A percentile compares a stretch with the other conserved stretches of the same genome.
phyloP scores from a whole-genome alignment of 2,888 invertebrate species.

The Thalpophila matura region DNA sequence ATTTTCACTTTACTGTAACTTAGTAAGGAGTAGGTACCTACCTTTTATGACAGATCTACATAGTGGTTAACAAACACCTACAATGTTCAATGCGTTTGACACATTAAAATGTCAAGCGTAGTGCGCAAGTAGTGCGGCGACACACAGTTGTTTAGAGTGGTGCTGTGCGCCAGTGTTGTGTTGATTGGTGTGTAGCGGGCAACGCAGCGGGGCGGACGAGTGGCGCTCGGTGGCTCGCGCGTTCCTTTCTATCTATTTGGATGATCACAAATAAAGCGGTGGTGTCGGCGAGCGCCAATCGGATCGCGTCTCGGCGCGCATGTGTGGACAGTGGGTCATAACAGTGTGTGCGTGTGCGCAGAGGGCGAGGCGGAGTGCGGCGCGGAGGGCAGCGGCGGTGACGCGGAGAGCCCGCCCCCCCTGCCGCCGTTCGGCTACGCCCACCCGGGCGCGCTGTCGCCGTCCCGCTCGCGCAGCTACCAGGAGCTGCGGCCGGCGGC shows the following conservation, averaged over 20 bases:
- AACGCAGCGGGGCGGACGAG: slow-evolving; percentile 49
- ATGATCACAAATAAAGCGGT: slow-evolving; percentile 61
- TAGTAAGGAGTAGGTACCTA: too few relatives aligned
- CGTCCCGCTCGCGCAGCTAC: slow-evolving; percentile 87
- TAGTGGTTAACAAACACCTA: not conserved
- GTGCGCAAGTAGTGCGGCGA: not conserved
- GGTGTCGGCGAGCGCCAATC: slow-evolving; percentile 54
- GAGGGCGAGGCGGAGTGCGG: slow-evolving; percentile 82
- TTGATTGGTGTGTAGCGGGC: slow-evolving; percentile 10
- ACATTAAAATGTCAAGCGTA: not conserved
- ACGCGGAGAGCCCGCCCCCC: slow-evolving; percentile 83
- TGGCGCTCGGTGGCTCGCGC: slow-evolving; percentile 22
- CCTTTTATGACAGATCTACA: not conserved
- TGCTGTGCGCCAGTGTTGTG: not conserved
- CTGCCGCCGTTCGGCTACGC: slow-evolving; percentile 81
- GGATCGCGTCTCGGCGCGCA: slow-evolving; percentile 17
- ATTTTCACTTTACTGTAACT: too few relatives aligned
- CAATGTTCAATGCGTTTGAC: not conserved
- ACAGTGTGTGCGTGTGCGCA: slow-evolving; percentile 75
- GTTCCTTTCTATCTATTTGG: slow-evolving; percentile 56
- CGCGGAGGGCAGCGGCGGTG: slow-evolving; percentile 70
- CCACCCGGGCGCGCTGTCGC: slow-evolving; percentile 78
- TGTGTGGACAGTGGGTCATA: slow-evolving; percentile 19
- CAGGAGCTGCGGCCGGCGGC: slow-evolving; percentile 86
- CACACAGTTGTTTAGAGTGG: not conserved